A percentile compares a stretch with the other conserved stretches of the same genome.
Conservation (phyloP, 2,797 vertebrate genomes). For the Melanotaenia nigrans region DNA sequence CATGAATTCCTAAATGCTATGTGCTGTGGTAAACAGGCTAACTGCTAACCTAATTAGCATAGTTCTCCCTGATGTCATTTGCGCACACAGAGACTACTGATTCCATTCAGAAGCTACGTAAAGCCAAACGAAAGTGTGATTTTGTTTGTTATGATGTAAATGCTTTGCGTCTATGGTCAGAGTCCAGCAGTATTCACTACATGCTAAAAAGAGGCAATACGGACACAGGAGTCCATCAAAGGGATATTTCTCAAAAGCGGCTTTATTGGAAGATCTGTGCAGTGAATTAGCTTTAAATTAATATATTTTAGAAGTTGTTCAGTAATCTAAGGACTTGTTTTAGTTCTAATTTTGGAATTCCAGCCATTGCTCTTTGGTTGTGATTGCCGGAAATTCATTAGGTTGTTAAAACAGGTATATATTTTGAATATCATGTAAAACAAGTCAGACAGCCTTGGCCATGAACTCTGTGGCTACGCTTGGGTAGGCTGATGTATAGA, state of each 20-base stretch:
- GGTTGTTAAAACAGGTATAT: neutral
- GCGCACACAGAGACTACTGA: slow-evolving; percentile 40
- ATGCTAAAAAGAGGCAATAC: neutral
- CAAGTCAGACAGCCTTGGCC: too few species aligned
- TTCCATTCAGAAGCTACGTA: slow-evolving; percentile 38
- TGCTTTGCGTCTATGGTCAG: slow-evolving; percentile 3
- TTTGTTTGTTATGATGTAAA: slow-evolving; percentile 3
- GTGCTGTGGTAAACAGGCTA: slow-evolving; percentile 52
- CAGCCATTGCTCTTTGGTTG: neutral
- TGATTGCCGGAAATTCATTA: neutral
- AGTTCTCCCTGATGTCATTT: slow-evolving; percentile 53
- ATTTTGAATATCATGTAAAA: too few species aligned
- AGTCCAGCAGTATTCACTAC: neutral
- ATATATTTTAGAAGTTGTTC: neutral
- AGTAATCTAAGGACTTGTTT: neutral
- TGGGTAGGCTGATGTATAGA: too few species aligned
- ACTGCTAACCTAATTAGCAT: slow-evolving; percentile 58
- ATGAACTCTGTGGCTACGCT: too few species aligned
- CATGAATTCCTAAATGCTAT: slow-evolving; percentile 18
- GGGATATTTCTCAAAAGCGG: too few species aligned
- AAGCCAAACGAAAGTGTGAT: slow-evolving; percentile 2
- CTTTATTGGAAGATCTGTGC: neutral
- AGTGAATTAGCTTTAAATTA: neutral
- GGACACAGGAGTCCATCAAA: neutral
- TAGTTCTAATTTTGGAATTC: neutral